These are phyloP conservation scores for Sinocyclocheilus grahami DNA, from an alignment of 2,113 vertebrate species.

Conservation along the genomic window DNA sequence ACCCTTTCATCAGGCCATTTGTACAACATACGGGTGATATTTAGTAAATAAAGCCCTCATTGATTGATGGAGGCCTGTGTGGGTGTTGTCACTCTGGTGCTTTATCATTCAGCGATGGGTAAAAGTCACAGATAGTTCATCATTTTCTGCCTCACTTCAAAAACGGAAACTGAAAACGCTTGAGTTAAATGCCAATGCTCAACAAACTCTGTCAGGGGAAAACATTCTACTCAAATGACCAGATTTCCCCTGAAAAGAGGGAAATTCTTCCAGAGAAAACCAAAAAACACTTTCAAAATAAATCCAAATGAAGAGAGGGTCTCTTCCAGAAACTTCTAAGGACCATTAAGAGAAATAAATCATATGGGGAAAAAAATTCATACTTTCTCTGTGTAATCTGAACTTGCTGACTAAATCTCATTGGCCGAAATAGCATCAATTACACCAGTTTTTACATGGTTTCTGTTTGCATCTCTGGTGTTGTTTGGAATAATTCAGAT, in stretches of 20 bases:
- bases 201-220: slow-evolving; percentile 27
- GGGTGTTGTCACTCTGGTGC: slow-evolving; percentile 56
- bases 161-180: slow-evolving; percentile 51
- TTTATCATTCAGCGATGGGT: slow-evolving; percentile 48
- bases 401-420: slow-evolving; percentile 26
- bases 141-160: slow-evolving; percentile 55
- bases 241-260: slow-evolving; percentile 37
- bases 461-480: background rate
- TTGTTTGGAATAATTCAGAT: background rate
- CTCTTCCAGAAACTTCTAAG: slow-evolving; percentile 32
- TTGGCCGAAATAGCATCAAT: slow-evolving; percentile 11
- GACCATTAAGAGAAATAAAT: slow-evolving; percentile 50
- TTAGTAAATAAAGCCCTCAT: slow-evolving; percentile 67
- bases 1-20: slow-evolving; percentile 75
- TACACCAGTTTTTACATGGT: background rate
- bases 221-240: slow-evolving; percentile 48
- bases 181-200: slow-evolving; percentile 35
- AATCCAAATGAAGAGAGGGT: slow-evolving; percentile 33
- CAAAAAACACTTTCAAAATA: slow-evolving; percentile 41
- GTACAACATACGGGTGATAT: slow-evolving; percentile 65
- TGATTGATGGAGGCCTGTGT: slow-evolving; percentile 62
- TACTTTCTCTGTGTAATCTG: slow-evolving; percentile 21
- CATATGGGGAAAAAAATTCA: slow-evolving; percentile 9
- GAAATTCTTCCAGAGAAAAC: slow-evolving; percentile 43
- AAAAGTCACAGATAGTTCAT: slow-evolving; percentile 54